Base-by-base conservation (phyloP, 2,797 vertebrate genomes). In the Argyrosomus regius region DNA sequence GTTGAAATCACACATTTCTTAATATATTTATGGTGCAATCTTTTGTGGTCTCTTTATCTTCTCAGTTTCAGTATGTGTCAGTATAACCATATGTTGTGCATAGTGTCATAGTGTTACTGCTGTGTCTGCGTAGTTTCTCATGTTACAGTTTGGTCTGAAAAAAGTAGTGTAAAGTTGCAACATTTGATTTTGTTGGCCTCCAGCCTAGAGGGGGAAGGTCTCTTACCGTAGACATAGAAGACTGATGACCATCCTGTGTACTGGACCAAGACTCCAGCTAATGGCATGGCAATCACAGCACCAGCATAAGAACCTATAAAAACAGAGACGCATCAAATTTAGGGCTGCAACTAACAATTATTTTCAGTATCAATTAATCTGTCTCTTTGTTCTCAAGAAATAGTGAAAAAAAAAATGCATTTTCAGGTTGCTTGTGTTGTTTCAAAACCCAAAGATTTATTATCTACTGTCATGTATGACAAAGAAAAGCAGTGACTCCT, bases 141-240 rank as follows among this genome's bases (percentile, higher is more conserved):
- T 39, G 31, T 57, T 63, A 43, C 11, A 41, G n/a, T 46, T 35
- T 0, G 4, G 39, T 59, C 13, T n/a, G 10, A 52, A 73, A 31
- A 18, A 9, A 26, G 46, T 4, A 13, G 18, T 62, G 50, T 39
- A 49, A 28, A 39, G 2, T 17, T 39, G 35, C 35, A 39, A 9
- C 7, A 11, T 67, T 28, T 62, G 1, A 56, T 31, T 39, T 41
- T 17, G 3, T 58, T 54, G 3, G 8, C 1, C 8, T 48, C 4
- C 9, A 16, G 54, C 14, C 6, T 35, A 17, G 60, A 18, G 12
- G 31, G 39, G 26, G 61, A 46, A 5, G 45, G 46, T 72, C 14
- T 77, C 93, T 95, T 90, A 98, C 97, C 97, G 1, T 98, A 98
- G 39, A 98, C 97, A 0, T 98, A 98, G 94, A 98, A 98, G n/a